Evolutionary conservation across 2,113 vertebrate species (phyloP), one percentile per base, ranked within the genome.

Genomic region (Aythya baeri): DNA sequence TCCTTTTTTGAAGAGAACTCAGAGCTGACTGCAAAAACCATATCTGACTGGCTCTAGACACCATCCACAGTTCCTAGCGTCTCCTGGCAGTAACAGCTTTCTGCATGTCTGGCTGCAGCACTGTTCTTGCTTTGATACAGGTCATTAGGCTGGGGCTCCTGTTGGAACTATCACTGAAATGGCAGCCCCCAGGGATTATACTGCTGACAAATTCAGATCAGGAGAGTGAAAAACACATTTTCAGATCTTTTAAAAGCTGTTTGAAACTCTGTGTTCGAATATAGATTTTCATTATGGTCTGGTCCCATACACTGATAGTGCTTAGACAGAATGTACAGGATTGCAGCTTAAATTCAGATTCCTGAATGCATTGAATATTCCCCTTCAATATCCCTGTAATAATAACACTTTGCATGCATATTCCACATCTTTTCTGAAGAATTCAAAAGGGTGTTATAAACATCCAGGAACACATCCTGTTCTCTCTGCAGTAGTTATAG

Each of bases 91-190:
- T 63, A 72, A 65, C 84, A 91, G 77, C 74, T 90, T 58, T 84
- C 67, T 73, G 31, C 38, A 29, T 32, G 76, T 66, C 68, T 82
- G 94, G 80, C 43, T 86, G 58, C 81, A 82, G 72, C 79, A 43
- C 38, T 32, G 72, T 10, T 92, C 91, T 71, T 2, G 0, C 86
- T 97, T 57, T 83, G 78, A 95, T 70, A 77, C 90, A 96, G 94
- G 92, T 89, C 96, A 94, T 96, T 95, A 96, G 88, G 81, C 91
- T 91, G 70, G 81, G 81, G 92, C 84, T 67, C 80, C 90, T 75
- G 55, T 70, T 55, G 70, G 75, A 97, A 77, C 77, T 71, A 91
- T 82, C 83, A 55, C 63, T 68, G 81, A 93, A 95, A 95, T 91
- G 73, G 68, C 93, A 96, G 82, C n/a, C 80, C 83, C 43, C 41